These are phyloP conservation scores for Dinocampus coccinellae DNA, from an alignment of 2,888 invertebrate genomes.

Conservation along the genomic window DNA sequence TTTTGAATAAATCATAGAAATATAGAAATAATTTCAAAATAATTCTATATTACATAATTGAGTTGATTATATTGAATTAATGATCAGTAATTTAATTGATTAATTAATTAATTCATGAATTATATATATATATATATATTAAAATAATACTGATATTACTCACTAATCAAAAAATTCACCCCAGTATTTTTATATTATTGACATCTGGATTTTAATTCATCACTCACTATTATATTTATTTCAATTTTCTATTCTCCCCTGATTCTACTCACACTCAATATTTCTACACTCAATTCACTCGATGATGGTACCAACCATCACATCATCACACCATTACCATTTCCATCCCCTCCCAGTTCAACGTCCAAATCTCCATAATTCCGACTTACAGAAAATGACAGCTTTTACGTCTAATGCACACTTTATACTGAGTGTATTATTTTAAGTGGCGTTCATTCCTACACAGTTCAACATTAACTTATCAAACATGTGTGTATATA, in stretches of 20 bases:
- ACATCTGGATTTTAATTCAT: background rate
- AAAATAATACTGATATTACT: no score
- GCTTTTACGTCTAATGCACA: constrained; percentile 68
- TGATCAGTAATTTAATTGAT: no score
- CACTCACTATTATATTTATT: background rate
- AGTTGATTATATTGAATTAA: no score
- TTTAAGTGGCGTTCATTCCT: constrained; percentile 63
- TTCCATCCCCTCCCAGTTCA: constrained; percentile 21
- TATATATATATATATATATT: no score
- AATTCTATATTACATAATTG: no score
- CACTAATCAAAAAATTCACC: no score
- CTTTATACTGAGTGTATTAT: constrained; percentile 68
- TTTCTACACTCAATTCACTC: background rate
- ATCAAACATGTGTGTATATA: background rate
- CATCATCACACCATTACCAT: background rate
- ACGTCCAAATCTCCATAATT: constrained; percentile 66
- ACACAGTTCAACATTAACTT: constrained; percentile 61
- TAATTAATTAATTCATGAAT: no score
- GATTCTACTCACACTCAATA: background rate
- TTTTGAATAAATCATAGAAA: no score
- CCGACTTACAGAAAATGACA: constrained; percentile 68
- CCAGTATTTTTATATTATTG: no score
- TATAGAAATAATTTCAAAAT: no score
- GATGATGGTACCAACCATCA: background rate
- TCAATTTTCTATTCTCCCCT: background rate